Conservation (phyloP, 2,888 invertebrate genomes). For the Hyposoter didymator region DNA sequence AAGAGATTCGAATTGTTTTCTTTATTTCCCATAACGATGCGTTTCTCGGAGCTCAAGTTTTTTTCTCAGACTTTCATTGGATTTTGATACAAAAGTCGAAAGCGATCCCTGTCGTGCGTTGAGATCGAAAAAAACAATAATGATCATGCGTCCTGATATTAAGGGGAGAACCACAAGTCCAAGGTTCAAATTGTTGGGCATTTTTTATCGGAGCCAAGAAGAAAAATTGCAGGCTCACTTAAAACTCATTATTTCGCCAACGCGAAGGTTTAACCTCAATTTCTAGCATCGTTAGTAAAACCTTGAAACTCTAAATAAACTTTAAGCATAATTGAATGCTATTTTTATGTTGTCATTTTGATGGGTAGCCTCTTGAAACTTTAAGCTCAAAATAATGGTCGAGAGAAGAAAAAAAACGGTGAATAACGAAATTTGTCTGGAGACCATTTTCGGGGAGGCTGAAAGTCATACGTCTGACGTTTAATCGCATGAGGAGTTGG, state of each 20-base stretch:
- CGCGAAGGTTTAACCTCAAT: neutral
- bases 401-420: neutral
- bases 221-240: neutral
- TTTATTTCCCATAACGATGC: neutral
- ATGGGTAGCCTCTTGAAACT: neutral
- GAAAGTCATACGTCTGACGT: conserved; percentile 42
- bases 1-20: neutral
- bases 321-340: neutral
- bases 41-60: neutral
- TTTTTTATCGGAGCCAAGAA: neutral
- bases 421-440: neutral
- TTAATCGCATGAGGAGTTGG: conserved; percentile 29
- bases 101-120: too few relatives aligned
- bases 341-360: neutral
- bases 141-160: neutral
- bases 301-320: conserved; percentile 1
- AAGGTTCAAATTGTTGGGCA: neutral
- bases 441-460: neutral
- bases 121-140: too few relatives aligned
- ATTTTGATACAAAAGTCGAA: neutral
- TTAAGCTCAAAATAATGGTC: neutral
- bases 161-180: neutral
- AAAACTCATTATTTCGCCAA: neutral
- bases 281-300: neutral
- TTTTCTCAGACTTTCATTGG: neutral